Conservation (phyloP, 2,797 vertebrate genomes). For the Danionella dracula region DNA sequence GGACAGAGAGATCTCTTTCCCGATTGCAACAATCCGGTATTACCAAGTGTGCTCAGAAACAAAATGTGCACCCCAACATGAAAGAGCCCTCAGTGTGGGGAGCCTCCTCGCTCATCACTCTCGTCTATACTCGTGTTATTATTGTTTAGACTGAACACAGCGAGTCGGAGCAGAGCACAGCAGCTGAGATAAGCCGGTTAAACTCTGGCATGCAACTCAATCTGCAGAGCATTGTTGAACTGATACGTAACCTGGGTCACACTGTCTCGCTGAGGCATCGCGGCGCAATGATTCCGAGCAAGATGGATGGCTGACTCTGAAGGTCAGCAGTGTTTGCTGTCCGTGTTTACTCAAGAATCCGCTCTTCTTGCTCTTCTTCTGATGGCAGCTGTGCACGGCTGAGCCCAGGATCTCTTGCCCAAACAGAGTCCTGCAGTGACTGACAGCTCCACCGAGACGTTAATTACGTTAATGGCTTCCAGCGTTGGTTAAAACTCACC, state of each 20-base stretch:
- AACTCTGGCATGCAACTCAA: slow-evolving; percentile 5
- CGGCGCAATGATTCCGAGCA: slow-evolving; percentile 62
- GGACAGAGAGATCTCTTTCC: too few relatives aligned
- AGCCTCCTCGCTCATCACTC: too few relatives aligned
- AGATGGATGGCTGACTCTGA: slow-evolving; percentile 69
- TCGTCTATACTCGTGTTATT: not conserved
- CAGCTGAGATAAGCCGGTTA: slow-evolving; percentile 18
- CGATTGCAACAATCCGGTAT: too few relatives aligned
- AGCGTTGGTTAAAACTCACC: too few relatives aligned
- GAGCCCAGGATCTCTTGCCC: slow-evolving; percentile 64
- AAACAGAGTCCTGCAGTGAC: slow-evolving; percentile 57
- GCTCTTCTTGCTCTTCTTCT: slow-evolving; percentile 44
- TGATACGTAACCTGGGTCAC: slow-evolving; percentile 38
- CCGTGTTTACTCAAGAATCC: slow-evolving; percentile 66
- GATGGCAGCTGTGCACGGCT: slow-evolving; percentile 66
- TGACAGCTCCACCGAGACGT: slow-evolving; percentile 61
- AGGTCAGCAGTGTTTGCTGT: slow-evolving; percentile 73
- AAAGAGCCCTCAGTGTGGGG: too few relatives aligned
- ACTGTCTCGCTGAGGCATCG: slow-evolving; percentile 56
- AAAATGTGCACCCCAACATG: too few relatives aligned
- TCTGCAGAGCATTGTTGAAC: slow-evolving; percentile 23
- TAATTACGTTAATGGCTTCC: slow-evolving; percentile 71
- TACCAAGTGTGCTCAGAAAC: too few relatives aligned
- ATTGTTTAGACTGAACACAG: slow-evolving; percentile 31
- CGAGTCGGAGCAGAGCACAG: slow-evolving; percentile 10